These are phyloP conservation scores for Marisa cornuarietis DNA, from an alignment of 1,140 invertebrate species.

Conservation along the genomic window DNA sequence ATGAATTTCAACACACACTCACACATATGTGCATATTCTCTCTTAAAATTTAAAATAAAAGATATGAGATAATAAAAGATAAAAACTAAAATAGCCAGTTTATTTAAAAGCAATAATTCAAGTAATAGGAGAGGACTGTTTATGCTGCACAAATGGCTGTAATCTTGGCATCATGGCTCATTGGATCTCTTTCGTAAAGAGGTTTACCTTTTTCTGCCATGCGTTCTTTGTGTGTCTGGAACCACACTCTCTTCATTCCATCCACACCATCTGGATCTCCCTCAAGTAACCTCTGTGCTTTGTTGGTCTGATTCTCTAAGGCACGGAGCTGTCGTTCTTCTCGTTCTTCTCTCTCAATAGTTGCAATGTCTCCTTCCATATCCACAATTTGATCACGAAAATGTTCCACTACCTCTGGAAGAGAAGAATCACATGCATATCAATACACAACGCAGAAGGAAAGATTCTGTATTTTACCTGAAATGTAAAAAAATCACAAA, in stretches of 20 bases:
- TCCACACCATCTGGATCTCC: conserved; percentile 60
- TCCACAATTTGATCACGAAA: conserved; percentile 79
- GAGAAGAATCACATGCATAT: background rate
- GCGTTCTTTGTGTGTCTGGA: conserved; percentile 86
- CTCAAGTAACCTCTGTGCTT: conserved; percentile 79
- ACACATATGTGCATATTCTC: background rate
- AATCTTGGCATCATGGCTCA: background rate
- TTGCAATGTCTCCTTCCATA: conserved; percentile 81
- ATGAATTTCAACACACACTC: background rate
- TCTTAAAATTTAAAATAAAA: background rate
- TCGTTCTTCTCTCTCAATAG: conserved; percentile 85
- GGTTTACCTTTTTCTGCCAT: conserved; percentile 78
- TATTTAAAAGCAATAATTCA: background rate
- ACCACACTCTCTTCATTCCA: conserved; percentile 79
- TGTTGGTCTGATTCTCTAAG: conserved; percentile 85
- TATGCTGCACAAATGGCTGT: background rate
- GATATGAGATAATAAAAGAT: background rate
- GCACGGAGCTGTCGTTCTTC: conserved; percentile 84
- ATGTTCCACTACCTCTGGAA: conserved; percentile 84
- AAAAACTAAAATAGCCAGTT: background rate
- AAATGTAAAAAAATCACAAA: background rate
- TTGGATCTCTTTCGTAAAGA: conserved; percentile 17
- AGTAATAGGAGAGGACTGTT: background rate
- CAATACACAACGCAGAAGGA: too few relatives aligned
- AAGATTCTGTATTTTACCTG: background rate